Conservation (phyloP, 2,888 invertebrate species). For the Archaeoteleia sp. region DNA sequence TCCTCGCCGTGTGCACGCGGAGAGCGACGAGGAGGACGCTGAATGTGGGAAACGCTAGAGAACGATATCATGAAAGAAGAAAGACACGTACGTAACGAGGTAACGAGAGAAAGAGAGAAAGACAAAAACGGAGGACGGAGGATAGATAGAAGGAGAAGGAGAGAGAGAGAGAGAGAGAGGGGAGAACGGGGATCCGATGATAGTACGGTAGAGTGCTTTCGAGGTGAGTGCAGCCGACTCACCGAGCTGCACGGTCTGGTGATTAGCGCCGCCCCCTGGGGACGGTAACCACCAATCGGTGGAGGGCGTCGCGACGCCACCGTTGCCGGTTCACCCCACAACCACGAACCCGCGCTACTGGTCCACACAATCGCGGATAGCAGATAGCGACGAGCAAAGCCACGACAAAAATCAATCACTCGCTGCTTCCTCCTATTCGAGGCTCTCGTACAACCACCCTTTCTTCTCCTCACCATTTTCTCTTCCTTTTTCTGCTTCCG, state of each 20-base stretch:
- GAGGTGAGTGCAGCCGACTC: constrained; percentile 71
- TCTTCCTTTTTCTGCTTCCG: constrained; percentile 32
- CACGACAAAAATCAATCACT: constrained; percentile 75
- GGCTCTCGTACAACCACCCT: constrained; percentile 28
- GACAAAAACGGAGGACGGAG: constrained; percentile 3
- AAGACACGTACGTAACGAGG: constrained; percentile 34
- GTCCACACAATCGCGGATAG: constrained; percentile 67
- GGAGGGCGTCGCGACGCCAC: constrained; percentile 73
- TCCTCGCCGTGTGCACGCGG: constrained; percentile 54
- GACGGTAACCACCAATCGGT: constrained; percentile 73
- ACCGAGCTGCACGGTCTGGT: constrained; percentile 73
- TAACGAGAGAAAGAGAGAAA: constrained; percentile 33
- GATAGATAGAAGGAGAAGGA: constrained; percentile 11
- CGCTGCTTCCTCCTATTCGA: constrained; percentile 61
- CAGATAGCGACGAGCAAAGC: constrained; percentile 70
- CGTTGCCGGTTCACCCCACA: constrained; percentile 63
- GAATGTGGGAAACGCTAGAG: constrained; percentile 53
- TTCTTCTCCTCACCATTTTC: constrained; percentile 29
- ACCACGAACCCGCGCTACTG: constrained; percentile 61
- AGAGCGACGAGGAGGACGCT: constrained; percentile 47
- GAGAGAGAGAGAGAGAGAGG: constrained; percentile 31
- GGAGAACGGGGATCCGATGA: constrained; percentile 58
- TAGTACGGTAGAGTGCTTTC: constrained; percentile 71
- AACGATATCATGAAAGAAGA: constrained; percentile 40
- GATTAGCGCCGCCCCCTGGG: constrained; percentile 75